Conservation (phyloP, 2,888 invertebrate species). For the Hyposoter didymator region DNA sequence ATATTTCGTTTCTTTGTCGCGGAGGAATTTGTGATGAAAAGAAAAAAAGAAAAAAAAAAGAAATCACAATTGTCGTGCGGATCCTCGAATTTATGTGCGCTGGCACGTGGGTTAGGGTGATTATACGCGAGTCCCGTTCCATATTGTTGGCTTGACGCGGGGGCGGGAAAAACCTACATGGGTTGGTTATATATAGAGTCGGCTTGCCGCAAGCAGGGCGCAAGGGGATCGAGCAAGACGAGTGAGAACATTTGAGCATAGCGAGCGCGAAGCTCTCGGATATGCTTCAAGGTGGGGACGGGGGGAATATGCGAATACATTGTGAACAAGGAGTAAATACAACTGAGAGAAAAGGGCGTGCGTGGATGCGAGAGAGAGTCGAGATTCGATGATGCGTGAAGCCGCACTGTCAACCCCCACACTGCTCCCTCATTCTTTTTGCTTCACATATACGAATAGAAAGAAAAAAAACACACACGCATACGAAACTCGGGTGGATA, state of each 20-base stretch:
- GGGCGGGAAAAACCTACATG: conserved; percentile 52
- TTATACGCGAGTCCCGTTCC: conserved; percentile 75
- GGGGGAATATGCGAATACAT: neutral
- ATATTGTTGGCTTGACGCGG: conserved; percentile 76
- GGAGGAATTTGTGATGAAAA: neutral
- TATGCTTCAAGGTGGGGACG: neutral
- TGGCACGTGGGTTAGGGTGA: conserved; percentile 80
- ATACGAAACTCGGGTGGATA: conserved; percentile 13
- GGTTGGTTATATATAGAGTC: conserved; percentile 66
- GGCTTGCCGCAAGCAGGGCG: conserved; percentile 61
- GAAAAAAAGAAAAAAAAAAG: neutral
- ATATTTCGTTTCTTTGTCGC: neutral
- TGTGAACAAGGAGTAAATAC: conserved; percentile 68
- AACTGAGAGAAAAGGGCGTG: conserved; percentile 73
- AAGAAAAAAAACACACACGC: neutral
- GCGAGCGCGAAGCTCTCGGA: neutral
- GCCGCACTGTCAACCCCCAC: conserved; percentile 57
- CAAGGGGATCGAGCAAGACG: conserved; percentile 48
- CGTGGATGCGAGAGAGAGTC: conserved; percentile 63
- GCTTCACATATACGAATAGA: conserved; percentile 45
- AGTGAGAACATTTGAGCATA: conserved; percentile 41
- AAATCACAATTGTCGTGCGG: conserved; percentile 4
- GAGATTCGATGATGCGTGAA: conserved; percentile 77
- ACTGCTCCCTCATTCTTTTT: conserved; percentile 35
- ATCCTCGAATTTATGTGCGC: conserved; percentile 51